Conservation (phyloP, 64 coral and sea anemone genomes). For the Montipora capricornis region DNA sequence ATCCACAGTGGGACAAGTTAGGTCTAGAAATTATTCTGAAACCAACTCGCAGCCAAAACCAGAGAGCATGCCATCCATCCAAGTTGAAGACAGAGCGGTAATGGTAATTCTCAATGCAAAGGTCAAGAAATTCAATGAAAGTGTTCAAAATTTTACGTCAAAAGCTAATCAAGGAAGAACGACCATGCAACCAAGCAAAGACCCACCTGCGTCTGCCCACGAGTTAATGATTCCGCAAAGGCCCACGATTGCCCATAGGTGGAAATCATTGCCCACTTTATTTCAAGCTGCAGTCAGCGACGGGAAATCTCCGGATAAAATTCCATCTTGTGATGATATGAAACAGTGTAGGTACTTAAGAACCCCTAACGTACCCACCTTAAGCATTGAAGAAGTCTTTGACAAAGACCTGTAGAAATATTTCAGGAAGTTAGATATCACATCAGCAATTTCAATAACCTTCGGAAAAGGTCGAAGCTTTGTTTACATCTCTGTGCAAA, state of each 20-base stretch:
- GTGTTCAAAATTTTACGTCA: constrained; percentile 2
- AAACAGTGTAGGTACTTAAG: constrained; percentile 36
- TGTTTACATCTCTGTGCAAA: too few relatives aligned
- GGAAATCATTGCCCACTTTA: constrained; percentile 25
- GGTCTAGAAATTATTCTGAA: not conserved
- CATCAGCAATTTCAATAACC: too few relatives aligned
- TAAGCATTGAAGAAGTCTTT: constrained; percentile 28
- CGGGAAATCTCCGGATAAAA: not conserved
- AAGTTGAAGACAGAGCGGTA: constrained; percentile 9
- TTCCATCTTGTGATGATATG: constrained; percentile 25
- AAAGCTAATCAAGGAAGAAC: not conserved
- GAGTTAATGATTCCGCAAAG: not conserved
- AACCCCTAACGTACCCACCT: not conserved
- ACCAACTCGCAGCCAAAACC: too few relatives aligned
- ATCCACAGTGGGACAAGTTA: constrained; percentile 6
- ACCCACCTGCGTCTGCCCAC: not conserved
- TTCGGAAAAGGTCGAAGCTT: too few relatives aligned
- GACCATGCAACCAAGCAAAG: not conserved
- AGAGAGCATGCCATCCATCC: constrained; percentile 9
- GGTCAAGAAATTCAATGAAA: constrained; percentile 35
- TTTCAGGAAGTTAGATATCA: too few relatives aligned
- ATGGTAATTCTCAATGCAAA: not conserved
- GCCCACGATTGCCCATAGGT: constrained; percentile 4
- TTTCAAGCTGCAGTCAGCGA: not conserved
- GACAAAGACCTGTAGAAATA: not conserved